phyloP scores from a whole-genome alignment of 2,113 vertebrate species.

The Embiotoca jacksoni region DNA sequence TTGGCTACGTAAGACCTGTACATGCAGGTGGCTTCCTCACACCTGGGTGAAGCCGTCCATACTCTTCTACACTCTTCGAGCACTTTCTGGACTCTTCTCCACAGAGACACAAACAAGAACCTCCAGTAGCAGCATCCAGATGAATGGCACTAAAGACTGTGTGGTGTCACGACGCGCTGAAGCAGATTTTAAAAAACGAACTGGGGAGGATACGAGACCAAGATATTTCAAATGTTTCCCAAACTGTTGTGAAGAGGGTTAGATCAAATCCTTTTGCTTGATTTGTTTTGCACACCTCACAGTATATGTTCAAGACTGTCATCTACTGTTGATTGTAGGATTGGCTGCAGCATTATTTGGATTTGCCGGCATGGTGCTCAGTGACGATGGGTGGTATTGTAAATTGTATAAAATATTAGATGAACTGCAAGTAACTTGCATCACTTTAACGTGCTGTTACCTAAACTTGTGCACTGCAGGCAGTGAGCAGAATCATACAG shows the following conservation, averaged over 20 bases:
- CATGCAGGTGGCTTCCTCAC: slow-evolving; percentile 43
- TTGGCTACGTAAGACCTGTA: slow-evolving; percentile 31
- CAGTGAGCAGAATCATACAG: slow-evolving; percentile 68
- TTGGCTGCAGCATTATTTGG: slow-evolving; percentile 29
- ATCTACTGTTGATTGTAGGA: slow-evolving; percentile 57
- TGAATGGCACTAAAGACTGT: slow-evolving; percentile 23
- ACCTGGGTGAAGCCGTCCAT: slow-evolving; percentile 19
- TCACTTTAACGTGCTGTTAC: slow-evolving; percentile 59
- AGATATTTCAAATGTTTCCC: slow-evolving; percentile 24
- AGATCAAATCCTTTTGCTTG: slow-evolving; percentile 33
- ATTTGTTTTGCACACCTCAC: slow-evolving; percentile 62
- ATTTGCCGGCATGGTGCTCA: slow-evolving; percentile 48
- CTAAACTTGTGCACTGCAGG: slow-evolving; percentile 73
- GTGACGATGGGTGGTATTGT: slow-evolving; percentile 55
- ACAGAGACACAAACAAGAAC: slow-evolving; percentile 50
- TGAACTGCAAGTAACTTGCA: slow-evolving; percentile 58
- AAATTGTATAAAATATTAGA: slow-evolving; percentile 65
- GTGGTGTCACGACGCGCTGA: slow-evolving; percentile 16
- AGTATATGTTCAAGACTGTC: slow-evolving; percentile 54
- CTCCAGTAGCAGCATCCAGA: slow-evolving; percentile 43
- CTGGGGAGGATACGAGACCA: slow-evolving; percentile 4
- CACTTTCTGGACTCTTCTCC: slow-evolving; percentile 56
- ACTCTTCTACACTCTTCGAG: slow-evolving; percentile 42
- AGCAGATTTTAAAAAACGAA: slow-evolving; percentile 5
- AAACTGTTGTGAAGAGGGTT: slow-evolving; percentile 19